These are phyloP conservation scores for Apodemia hepburni DNA, from an alignment of 2,888 invertebrate genomes.

Conservation along the genomic window DNA sequence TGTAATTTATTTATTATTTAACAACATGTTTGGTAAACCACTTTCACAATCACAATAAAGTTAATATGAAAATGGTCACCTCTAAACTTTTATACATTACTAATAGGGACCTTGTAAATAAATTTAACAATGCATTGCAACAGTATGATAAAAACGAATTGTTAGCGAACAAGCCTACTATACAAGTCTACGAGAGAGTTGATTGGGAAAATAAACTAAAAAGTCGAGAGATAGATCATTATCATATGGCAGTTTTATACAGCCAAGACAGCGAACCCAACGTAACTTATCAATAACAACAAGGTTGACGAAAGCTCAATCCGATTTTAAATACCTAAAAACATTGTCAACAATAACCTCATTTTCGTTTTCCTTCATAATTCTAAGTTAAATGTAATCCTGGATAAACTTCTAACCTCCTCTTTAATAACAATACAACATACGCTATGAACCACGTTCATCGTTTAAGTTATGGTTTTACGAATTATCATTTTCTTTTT, in stretches of 20 bases:
- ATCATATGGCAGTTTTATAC: slow-evolving; percentile 35
- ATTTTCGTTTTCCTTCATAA: slow-evolving; percentile 65
- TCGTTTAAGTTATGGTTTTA: slow-evolving; percentile 47
- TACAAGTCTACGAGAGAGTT: slow-evolving; percentile 47
- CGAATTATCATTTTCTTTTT: slow-evolving; percentile 37
- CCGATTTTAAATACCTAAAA: slow-evolving; percentile 74
- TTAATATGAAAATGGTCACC: slow-evolving; percentile 74
- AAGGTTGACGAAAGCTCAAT: slow-evolving; percentile 74
- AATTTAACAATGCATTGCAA: slow-evolving; percentile 68
- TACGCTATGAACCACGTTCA: slow-evolving; percentile 62
- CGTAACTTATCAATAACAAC: slow-evolving; percentile 62
- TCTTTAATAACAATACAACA: slow-evolving; percentile 76
- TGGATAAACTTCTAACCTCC: slow-evolving; percentile 74
- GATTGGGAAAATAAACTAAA: slow-evolving; percentile 33
- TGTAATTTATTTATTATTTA: slow-evolving; percentile 84
- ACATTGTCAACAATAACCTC: slow-evolving; percentile 78
- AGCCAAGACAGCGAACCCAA: slow-evolving; percentile 43
- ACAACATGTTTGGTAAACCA: slow-evolving; percentile 80
- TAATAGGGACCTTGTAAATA: slow-evolving; percentile 69
- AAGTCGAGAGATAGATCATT: slow-evolving; percentile 27
- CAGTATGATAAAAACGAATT: slow-evolving; percentile 43
- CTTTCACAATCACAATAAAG: slow-evolving; percentile 64
- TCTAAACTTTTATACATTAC: slow-evolving; percentile 77
- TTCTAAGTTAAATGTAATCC: slow-evolving; percentile 69
- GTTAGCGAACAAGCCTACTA: slow-evolving; percentile 62